Conservation (phyloP, 2,113 vertebrate genomes). For the Eptesicus fuscus region DNA sequence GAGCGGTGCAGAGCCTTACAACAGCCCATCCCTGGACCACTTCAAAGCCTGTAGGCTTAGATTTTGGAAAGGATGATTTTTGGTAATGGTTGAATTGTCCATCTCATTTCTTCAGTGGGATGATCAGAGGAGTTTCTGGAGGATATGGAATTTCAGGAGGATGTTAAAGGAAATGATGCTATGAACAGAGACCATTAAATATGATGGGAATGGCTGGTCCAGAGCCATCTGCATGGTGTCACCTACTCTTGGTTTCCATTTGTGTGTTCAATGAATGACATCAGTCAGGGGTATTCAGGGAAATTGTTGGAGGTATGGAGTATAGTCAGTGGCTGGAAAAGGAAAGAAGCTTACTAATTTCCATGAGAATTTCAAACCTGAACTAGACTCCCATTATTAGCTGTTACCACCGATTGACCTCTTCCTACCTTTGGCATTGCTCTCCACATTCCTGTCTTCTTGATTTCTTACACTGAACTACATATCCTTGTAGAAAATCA, state of each 20-base stretch:
- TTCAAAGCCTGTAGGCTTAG: background rate
- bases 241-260: background rate
- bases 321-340: background rate
- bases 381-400: background rate
- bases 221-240: background rate
- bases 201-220: background rate
- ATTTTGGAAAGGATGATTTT: background rate
- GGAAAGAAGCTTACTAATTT: conserved; percentile 3
- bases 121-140: background rate
- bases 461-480: background rate
- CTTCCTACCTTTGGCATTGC: background rate
- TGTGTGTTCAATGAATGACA: background rate
- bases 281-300: background rate
- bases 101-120: background rate
- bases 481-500: background rate
- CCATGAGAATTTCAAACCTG: background rate
- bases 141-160: background rate
- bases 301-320: background rate
- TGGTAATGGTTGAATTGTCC: background rate
- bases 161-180: background rate
- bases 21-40: background rate
- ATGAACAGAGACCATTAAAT: background rate
- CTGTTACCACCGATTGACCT: background rate
- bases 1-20: background rate
- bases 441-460: background rate